Evolutionary conservation across 2,797 vertebrate genomes (phyloP).

Genomic region (Myripristis jacobus): DNA sequence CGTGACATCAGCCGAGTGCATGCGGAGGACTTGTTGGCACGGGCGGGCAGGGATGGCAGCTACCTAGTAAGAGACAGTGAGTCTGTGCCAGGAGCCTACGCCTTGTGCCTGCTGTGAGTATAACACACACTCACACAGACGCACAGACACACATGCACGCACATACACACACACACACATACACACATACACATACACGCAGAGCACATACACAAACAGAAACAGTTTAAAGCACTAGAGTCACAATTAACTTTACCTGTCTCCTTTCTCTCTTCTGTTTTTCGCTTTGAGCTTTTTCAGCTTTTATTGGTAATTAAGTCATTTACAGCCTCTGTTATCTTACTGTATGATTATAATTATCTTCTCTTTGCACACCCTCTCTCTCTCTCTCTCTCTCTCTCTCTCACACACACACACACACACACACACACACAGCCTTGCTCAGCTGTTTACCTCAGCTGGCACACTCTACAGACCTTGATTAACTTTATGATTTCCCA

Average conservation of each 20-base stretch:
- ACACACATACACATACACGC: conserved; percentile 1
- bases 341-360: too few relatives aligned
- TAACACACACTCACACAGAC: conserved; percentile 20
- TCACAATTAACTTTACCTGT: neutral
- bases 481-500: neutral
- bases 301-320: too few relatives aligned
- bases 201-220: neutral
- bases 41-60: conserved; percentile 88
- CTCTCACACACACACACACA: neutral
- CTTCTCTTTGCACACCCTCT: too few relatives aligned
- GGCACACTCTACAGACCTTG: neutral
- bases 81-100: conserved; percentile 90
- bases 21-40: conserved; percentile 89
- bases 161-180: conserved; percentile 18
- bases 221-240: too few relatives aligned
- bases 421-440: neutral
- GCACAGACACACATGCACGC: conserved; percentile 33
- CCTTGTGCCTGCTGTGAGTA: conserved; percentile 92
- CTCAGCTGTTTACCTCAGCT: neutral
- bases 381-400: too few relatives aligned
- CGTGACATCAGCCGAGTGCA: conserved; percentile 89
- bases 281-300: too few relatives aligned
- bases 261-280: neutral
- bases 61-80: conserved; percentile 93
- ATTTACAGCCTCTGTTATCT: too few relatives aligned